phyloP scores from a whole-genome alignment of 1,140 invertebrate genomes.

The Drosophila ogumai region DNA sequence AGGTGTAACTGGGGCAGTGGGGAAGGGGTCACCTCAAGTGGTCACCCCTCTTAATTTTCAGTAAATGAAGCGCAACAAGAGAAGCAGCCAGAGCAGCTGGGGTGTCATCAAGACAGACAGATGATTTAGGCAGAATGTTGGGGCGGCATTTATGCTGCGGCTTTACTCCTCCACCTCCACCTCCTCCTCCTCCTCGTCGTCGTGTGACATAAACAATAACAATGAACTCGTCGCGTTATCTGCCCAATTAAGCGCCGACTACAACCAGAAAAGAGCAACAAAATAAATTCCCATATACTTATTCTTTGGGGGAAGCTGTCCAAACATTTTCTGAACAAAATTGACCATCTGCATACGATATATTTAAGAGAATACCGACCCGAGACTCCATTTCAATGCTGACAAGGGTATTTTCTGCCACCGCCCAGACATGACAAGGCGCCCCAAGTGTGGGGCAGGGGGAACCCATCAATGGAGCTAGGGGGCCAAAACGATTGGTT shows the following conservation, averaged over 20 bases:
- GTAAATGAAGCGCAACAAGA: not conserved
- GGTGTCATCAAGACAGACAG: slow-evolving; percentile 9
- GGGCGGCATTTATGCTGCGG: slow-evolving; percentile 6
- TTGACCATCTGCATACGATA: slow-evolving; percentile 39
- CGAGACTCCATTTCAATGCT: slow-evolving; percentile 22
- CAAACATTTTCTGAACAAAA: slow-evolving; percentile 30
- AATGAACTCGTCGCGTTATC: slow-evolving; percentile 48
- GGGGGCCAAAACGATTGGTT: no score
- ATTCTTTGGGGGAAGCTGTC: slow-evolving; percentile 23
- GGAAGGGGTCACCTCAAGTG: not conserved
- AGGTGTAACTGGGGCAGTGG: not conserved
- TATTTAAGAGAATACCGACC: slow-evolving; percentile 18
- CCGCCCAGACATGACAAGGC: slow-evolving; percentile 19
- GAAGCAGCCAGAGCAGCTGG: not conserved
- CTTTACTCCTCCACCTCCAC: not conserved
- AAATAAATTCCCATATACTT: not conserved
- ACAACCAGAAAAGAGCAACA: not conserved
- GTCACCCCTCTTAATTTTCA: not conserved
- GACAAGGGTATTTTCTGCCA: slow-evolving; percentile 25
- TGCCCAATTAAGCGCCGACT: slow-evolving; percentile 38
- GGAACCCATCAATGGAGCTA: not conserved
- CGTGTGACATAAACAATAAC: slow-evolving; percentile 41
- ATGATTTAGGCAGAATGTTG: slow-evolving; percentile 29
- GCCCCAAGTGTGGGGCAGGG: not conserved
- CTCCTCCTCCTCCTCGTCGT: not conserved